These are phyloP conservation scores for Encarsia formosa DNA, from an alignment of 2,888 invertebrate species.

Conservation along the genomic window DNA sequence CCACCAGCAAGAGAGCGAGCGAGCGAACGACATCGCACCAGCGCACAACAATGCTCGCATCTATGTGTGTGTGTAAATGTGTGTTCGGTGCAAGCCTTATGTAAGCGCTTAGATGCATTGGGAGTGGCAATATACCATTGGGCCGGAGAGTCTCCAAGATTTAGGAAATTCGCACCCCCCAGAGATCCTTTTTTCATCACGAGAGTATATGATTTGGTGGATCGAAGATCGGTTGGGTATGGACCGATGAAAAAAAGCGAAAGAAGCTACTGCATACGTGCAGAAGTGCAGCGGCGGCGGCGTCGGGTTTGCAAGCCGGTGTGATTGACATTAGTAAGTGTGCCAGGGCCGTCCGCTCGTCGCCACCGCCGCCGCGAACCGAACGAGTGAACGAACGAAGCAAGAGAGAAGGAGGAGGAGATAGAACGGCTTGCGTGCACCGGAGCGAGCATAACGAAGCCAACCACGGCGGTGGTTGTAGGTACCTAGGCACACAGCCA, in stretches of 20 bases:
- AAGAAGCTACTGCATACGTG: no score
- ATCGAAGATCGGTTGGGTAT: no score
- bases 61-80: no score
- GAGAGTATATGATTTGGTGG: no score
- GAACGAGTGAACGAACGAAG: slow-evolving; percentile 3
- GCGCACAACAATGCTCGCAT: slow-evolving; percentile 1
- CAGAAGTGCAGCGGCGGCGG: slow-evolving; percentile 38
- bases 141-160: no score
- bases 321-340: slow-evolving; percentile 53
- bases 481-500: neutral
- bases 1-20: neutral
- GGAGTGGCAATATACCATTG: no score
- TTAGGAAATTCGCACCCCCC: no score
- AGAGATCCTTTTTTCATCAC: no score
- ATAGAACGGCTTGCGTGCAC: neutral
- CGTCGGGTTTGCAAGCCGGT: slow-evolving; percentile 31
- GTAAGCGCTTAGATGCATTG: no score
- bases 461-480: no score
- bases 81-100: no score
- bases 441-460: neutral
- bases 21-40: slow-evolving; percentile 14
- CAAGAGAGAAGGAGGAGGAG: neutral
- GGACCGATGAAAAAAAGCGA: no score
- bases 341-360: slow-evolving; percentile 51
- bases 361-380: slow-evolving; percentile 6